phyloP scores from a whole-genome alignment of 2,888 invertebrate genomes.

The Polyommatus iphigenia region DNA sequence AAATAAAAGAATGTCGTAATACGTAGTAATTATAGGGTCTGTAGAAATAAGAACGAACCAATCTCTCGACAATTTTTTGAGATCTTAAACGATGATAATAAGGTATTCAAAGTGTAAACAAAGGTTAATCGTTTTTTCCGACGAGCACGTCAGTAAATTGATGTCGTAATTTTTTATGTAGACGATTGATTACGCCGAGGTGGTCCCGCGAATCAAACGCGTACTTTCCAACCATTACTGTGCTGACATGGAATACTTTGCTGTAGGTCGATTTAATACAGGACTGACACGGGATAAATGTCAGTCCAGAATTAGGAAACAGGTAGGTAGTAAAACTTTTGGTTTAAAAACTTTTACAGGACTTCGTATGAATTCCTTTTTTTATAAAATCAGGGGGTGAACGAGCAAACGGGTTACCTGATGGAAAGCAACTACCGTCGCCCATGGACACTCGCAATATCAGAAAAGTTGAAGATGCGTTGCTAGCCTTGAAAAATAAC shows the following conservation, averaged over 20 bases:
- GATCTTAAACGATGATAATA: not conserved
- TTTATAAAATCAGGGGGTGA: no score
- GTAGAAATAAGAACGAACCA: not conserved
- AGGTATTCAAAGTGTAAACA: constrained; percentile 7
- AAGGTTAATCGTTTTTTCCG: not conserved
- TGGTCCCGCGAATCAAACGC: constrained; percentile 13
- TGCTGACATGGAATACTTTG: not conserved
- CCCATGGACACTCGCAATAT: no score
- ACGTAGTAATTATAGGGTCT: no score
- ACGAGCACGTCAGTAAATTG: constrained; percentile 16
- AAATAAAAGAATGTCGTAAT: no score
- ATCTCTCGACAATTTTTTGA: not conserved
- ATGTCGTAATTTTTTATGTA: constrained; percentile 29
- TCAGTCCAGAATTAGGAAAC: not conserved
- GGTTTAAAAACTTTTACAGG: not conserved
- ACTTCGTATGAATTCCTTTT: no score
- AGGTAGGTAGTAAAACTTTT: no score
- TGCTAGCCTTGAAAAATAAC: no score
- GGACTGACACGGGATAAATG: not conserved
- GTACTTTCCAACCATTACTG: constrained; percentile 21
- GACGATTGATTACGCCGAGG: constrained; percentile 5
- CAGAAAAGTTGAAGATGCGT: no score
- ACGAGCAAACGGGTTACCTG: no score
- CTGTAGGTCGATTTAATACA: not conserved
- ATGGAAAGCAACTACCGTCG: no score